Evolutionary conservation across 2,888 invertebrate genomes (phyloP).

Genomic region (Hyalella azteca): DNA sequence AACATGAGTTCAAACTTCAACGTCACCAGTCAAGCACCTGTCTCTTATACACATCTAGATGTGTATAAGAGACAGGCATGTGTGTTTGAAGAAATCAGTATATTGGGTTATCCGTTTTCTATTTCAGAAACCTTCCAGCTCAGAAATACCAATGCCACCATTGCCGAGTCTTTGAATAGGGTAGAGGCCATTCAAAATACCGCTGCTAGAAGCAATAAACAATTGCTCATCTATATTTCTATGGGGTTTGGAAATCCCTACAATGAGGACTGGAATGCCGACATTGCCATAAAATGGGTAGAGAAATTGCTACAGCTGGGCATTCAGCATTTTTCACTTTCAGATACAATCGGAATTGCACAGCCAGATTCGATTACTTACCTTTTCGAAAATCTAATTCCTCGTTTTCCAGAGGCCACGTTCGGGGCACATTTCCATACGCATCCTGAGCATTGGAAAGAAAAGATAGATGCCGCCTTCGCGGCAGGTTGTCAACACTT

Average conservation of each 20-base stretch:
- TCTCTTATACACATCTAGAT: too few relatives aligned
- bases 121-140: constrained; percentile 27
- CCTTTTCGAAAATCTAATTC: not conserved
- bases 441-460: not conserved
- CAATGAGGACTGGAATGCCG: not conserved
- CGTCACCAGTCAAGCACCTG: too few relatives aligned
- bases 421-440: constrained; percentile 14
- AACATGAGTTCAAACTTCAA: too few relatives aligned
- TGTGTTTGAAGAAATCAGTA: not conserved
- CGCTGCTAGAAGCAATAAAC: not conserved
- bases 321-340: not conserved
- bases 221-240: constrained; percentile 9
- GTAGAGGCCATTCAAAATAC: constrained; percentile 40
- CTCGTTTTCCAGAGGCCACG: not conserved
- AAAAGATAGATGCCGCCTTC: not conserved
- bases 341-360: constrained; percentile 15
- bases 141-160: constrained; percentile 16
- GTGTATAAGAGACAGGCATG: too few relatives aligned
- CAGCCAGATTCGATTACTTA: not conserved
- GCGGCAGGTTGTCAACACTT: not conserved
- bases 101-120: not conserved
- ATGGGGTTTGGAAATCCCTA: constrained; percentile 35
- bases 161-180: constrained; percentile 27
- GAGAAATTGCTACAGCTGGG: constrained; percentile 1
- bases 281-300: not conserved